phyloP scores from a whole-genome alignment of 2,113 vertebrate species.

The Cheirogaleus medius region DNA sequence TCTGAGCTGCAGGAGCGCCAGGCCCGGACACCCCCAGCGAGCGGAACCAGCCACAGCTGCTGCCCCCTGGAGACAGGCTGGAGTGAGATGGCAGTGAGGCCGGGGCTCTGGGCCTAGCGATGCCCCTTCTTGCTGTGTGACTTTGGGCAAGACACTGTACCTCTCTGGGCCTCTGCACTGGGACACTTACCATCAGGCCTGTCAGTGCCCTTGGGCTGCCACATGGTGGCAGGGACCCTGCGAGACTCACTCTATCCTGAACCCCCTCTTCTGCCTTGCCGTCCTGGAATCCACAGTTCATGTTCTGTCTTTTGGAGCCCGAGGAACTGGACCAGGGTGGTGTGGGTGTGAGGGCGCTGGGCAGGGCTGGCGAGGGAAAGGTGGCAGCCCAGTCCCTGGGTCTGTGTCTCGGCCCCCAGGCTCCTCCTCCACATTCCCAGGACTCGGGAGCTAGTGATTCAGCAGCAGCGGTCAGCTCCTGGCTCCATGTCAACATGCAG shows the following conservation, averaged over 20 bases:
- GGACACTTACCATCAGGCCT: background rate
- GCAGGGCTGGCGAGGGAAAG: too few species aligned
- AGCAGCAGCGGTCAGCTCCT: too few species aligned
- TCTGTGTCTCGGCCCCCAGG: background rate
- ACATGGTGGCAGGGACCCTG: background rate
- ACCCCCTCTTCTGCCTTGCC: background rate
- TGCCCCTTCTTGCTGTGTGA: background rate
- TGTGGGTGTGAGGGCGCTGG: background rate
- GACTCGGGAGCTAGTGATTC: background rate
- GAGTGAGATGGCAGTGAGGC: background rate
- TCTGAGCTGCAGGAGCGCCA: conserved; percentile 7
- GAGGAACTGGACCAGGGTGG: background rate
- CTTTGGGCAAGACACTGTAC: background rate
- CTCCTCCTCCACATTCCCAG: background rate
- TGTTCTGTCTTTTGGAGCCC: background rate
- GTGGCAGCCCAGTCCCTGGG: background rate
- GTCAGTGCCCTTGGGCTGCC: background rate
- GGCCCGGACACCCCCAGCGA: background rate
- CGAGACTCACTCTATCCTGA: background rate
- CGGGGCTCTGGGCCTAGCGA: background rate
- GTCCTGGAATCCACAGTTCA: background rate
- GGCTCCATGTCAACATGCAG: background rate
- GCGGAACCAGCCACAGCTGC: background rate
- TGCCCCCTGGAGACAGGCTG: background rate
- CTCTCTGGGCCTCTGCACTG: background rate